These are phyloP conservation scores for Pangasius djambal DNA, from an alignment of 2,797 vertebrate species.

Conservation along the genomic window DNA sequence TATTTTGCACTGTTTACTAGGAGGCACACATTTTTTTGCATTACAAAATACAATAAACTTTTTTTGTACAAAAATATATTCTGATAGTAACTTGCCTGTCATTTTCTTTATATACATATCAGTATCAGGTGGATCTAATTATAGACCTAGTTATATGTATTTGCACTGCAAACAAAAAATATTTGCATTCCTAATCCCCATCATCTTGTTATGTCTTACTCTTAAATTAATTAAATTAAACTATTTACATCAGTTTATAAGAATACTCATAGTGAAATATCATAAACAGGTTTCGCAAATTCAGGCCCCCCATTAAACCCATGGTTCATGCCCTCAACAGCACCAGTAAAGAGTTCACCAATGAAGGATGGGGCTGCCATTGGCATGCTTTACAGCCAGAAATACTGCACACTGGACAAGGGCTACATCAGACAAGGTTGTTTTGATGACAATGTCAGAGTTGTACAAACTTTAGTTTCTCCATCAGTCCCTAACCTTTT, in stretches of 20 bases:
- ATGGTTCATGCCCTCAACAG: no score
- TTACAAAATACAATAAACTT: not conserved
- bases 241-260: no score
- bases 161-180: not conserved
- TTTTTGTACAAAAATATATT: not conserved
- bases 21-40: not conserved
- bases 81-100: not conserved
- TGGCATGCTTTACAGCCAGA: not conserved
- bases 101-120: not conserved
- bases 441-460: not conserved
- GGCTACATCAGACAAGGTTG: not conserved
- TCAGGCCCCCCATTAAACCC: no score
- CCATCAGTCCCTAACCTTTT: no score
- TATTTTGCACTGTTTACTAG: not conserved
- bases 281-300: no score
- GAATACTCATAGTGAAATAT: no score
- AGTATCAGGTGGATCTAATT: not conserved
- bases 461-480: not conserved
- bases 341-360: no score
- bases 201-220: no score
- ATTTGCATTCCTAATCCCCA: no score
- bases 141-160: not conserved
- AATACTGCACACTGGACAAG: not conserved
- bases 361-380: no score
- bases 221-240: no score